phyloP scores from a whole-genome alignment of 2,888 invertebrate species.

The Dioctria rufipes region DNA sequence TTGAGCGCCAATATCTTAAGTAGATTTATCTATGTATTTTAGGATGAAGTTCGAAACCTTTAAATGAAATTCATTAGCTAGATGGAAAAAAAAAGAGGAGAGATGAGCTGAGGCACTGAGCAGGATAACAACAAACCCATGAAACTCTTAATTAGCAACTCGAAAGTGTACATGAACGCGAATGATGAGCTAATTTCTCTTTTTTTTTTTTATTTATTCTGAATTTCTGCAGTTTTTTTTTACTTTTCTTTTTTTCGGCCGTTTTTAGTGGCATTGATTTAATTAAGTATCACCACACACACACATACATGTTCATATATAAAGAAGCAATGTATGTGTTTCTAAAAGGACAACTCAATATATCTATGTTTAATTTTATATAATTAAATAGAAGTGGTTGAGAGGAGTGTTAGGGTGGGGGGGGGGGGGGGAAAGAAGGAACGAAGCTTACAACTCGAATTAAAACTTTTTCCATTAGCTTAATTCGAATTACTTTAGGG shows the following conservation, averaged over 20 bases:
- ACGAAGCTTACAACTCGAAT: conserved; percentile 48
- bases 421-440: neutral
- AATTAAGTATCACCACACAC: conserved; percentile 50
- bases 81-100: neutral
- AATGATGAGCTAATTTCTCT: conserved; percentile 55
- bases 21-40: too few relatives aligned
- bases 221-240: neutral
- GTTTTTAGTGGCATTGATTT: conserved; percentile 51
- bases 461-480: conserved; percentile 60
- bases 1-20: too few relatives aligned
- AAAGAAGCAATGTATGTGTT: too few relatives aligned
- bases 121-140: conserved; percentile 30
- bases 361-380: neutral
- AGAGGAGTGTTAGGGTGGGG: too few relatives aligned
- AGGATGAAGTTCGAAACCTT: neutral
- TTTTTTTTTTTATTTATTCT: conserved; percentile 35
- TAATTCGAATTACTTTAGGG: conserved; percentile 59
- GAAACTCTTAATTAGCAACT: conserved; percentile 41
- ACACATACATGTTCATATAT: neutral
- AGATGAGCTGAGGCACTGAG: neutral
- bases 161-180: conserved; percentile 30
- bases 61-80: neutral
- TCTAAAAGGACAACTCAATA: too few relatives aligned
- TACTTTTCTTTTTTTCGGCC: neutral
- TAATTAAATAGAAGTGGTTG: neutral